A percentile compares a stretch with the other conserved stretches of the same genome.
Conservation (phyloP, 2,113 vertebrate genomes). For the Edolisoma coerulescens region DNA sequence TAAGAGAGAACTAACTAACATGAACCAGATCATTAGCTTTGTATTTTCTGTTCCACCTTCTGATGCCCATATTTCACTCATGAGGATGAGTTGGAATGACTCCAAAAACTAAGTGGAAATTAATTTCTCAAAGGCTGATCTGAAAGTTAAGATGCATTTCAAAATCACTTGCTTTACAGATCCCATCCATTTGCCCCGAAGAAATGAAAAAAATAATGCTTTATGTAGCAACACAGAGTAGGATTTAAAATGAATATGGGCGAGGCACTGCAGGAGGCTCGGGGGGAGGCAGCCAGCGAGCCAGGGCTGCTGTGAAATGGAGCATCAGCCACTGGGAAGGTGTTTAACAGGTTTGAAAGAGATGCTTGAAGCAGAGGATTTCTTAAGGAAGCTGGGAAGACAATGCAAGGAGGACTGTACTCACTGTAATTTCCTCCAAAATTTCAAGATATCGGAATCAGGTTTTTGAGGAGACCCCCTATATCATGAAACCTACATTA, state of each 20-base stretch:
- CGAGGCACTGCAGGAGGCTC: background rate
- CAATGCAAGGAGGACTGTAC: background rate
- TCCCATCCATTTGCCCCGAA: conserved; percentile 23
- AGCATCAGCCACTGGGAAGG: background rate
- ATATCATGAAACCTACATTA: background rate
- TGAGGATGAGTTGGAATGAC: conserved; percentile 29
- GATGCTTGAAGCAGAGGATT: background rate
- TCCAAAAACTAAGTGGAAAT: conserved; percentile 62
- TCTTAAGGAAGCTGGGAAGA: background rate
- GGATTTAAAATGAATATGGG: background rate
- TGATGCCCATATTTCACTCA: conserved; percentile 60
- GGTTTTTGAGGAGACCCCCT: background rate
- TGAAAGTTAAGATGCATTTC: conserved; percentile 51
- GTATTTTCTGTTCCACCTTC: conserved; percentile 68
- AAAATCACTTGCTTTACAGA: conserved; percentile 29
- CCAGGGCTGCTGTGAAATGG: background rate
- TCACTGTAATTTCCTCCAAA: background rate
- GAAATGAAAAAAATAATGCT: conserved; percentile 15
- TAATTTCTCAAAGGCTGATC: conserved; percentile 55
- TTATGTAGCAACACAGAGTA: background rate
- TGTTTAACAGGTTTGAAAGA: background rate
- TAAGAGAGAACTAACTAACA: conserved; percentile 68
- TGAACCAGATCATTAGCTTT: conserved; percentile 72
- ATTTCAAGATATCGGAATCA: background rate
- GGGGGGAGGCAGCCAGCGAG: background rate